A percentile compares a stretch with the other conserved stretches of the same genome.
These are phyloP conservation scores for Watsonalla binaria DNA, from an alignment of 2,888 invertebrate genomes.

Conservation along the genomic window DNA sequence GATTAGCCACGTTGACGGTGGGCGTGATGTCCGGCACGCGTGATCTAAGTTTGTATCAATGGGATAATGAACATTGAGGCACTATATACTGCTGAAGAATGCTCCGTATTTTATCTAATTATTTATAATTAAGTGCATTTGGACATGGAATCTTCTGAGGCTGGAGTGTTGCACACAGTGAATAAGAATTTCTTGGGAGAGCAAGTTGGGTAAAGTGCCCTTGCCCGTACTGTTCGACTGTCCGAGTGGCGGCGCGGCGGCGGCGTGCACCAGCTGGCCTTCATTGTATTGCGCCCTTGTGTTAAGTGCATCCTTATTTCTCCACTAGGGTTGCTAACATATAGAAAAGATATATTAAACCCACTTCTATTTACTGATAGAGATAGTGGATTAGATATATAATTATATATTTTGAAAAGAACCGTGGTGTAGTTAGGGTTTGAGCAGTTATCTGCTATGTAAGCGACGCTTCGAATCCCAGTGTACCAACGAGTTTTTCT, in stretches of 20 bases:
- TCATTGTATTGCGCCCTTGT: constrained; percentile 29
- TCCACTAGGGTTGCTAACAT: constrained; percentile 9
- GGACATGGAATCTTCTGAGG: constrained; percentile 22
- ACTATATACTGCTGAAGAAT: too few relatives aligned
- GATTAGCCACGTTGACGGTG: constrained; percentile 1
- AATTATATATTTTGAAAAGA: too few relatives aligned
- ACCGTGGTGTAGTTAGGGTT: too few relatives aligned
- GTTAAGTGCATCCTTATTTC: constrained; percentile 23
- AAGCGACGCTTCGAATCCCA: too few relatives aligned
- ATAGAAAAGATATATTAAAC: neutral
- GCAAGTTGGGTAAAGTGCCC: constrained; percentile 22
- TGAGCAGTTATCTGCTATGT: too few relatives aligned
- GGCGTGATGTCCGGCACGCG: neutral
- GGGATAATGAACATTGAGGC: neutral
- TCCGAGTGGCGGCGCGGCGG: neutral
- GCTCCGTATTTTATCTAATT: too few relatives aligned
- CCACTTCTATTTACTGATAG: too few relatives aligned
- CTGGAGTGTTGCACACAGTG: constrained; percentile 29
- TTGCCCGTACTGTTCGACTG: constrained; percentile 8
- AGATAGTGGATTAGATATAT: too few relatives aligned
- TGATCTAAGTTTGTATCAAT: neutral
- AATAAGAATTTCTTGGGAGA: constrained; percentile 28
- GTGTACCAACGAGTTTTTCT: too few relatives aligned
- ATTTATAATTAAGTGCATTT: constrained; percentile 11
- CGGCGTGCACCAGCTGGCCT: constrained; percentile 16